A percentile compares a stretch with the other conserved stretches of the same genome.
Conservation (phyloP, 2,888 invertebrate species). For the Fissipunctia ypsillon region DNA sequence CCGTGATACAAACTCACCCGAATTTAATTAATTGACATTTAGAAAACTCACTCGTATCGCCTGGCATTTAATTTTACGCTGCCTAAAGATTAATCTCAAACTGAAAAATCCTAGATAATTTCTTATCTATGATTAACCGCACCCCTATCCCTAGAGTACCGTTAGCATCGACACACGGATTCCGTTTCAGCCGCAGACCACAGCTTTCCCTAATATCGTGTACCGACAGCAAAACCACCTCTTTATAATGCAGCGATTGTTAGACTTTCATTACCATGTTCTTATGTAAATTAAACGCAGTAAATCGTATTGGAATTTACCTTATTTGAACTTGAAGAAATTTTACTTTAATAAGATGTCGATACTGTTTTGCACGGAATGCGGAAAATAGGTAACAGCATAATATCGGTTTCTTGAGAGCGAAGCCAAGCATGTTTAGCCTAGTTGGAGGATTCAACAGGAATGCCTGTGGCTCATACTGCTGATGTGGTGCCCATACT, state of each 20-base stretch:
- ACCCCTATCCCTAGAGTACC: conserved; percentile 39
- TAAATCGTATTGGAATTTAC: conserved; percentile 46
- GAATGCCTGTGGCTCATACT: no score
- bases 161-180: conserved; percentile 57
- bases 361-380: neutral
- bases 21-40: neutral
- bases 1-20: neutral
- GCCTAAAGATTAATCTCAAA: neutral
- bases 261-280: conserved; percentile 7
- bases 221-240: conserved; percentile 64
- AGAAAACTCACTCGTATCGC: neutral
- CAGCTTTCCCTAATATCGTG: conserved; percentile 83
- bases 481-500: no score
- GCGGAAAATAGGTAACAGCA: neutral
- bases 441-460: no score
- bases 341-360: conserved; percentile 10
- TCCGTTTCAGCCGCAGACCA: conserved; percentile 83
- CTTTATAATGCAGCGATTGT: conserved; percentile 23
- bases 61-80: neutral
- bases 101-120: neutral
- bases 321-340: conserved; percentile 30
- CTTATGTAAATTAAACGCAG: conserved; percentile 32
- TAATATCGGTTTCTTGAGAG: neutral
- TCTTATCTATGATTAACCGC: neutral
- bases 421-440: no score